Evolutionary conservation across 2,888 invertebrate species (phyloP), one percentile per base, ranked within the genome.

Genomic region (Hermaeophaga mercurialis): DNA sequence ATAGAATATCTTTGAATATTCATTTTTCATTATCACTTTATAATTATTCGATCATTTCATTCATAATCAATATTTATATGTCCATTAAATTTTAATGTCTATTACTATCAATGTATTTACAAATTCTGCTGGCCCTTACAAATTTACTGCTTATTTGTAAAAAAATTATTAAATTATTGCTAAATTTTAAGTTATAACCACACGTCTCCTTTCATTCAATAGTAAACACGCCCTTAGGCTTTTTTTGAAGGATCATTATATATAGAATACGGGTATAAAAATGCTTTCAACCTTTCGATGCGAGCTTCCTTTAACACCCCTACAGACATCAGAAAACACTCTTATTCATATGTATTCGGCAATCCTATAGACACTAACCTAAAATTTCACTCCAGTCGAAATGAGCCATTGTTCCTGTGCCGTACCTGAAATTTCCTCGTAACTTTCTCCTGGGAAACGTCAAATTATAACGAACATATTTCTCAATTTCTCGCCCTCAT

Each of bases 381-480:
- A 46, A 45, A 46, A 38, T 43, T 41, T 43, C 41, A 41, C 43
- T 52, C 33, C 31, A 14, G 15, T 22, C 18, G 22, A 43, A 52
- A 43, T 34, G 43, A 39, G 49, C 49, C 28, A 39, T 39, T 49
- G 49, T 49, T 49, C 26, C 39, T 49, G 39, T 31, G 38, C 38
- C 49, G 49, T 18, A 44, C 41, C 43, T 43, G 24, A 52, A 41
- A 43, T 12, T 24, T 43, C 43, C 4, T 24, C 43, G 41, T 14
- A 43, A 52, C 19, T 52, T 50, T 43, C 43, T 52, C 43, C 33
- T 11, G 34, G 43, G 43, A 43, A 33, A 41, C 43, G 43, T 44
- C 43, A 44, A 44, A 49, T 49, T 41, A 54, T 46, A 54, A 54
- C 46, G 38, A 46, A 54, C 54, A 47, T 45, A 47, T 47, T 54